Base-by-base conservation (phyloP, 2,888 invertebrate species). In the Drosophila tanythrix region DNA sequence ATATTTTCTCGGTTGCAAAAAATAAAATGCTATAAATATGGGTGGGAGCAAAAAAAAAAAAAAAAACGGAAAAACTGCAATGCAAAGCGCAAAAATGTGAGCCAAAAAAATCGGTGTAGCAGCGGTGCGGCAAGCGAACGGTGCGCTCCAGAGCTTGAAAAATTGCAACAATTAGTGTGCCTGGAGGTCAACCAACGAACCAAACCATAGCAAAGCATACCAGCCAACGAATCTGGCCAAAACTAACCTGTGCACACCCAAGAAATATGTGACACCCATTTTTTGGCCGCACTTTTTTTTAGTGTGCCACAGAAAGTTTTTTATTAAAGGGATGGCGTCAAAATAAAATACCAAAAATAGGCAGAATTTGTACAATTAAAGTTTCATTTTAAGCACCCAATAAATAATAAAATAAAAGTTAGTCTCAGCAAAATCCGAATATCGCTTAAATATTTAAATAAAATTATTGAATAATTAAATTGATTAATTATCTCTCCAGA, bases 151-250 rank as follows among this genome's bases (percentile, higher is more conserved):
- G 70, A 85, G 89, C 88, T 57, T 89, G 89, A 89, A 85, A 85
- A 85, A 85, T 85, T 74, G 84, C 77, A 61, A 84, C 84, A 89
- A 85, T 85, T 85, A 89, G 89, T 83, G 66, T 51, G 89, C 79
- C 73, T 86, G 78, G 87, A 88, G 83, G 83, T 83, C 89, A 88
- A 75, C 78, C 67, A 79, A 61, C 71, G 68, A 76, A 27, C 79
- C 77, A 81, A 38, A 76, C 71, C 72, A 55, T 27, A 29, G 27
- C 25, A 27, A 38, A 29, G 38, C 27, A n/a, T 11, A 21, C 35
- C 40, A 31, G 21, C 18, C 62, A 62, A 50, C 43, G 33, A 53
- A 52, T 40, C 29, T 57, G 33, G 57, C 27, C 21, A 8, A 66
- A 33, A 33, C 8, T 46, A 40, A 65, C 63, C 51, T 74, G 67